Evolutionary conservation across 2,888 invertebrate genomes (phyloP), one percentile per base, ranked within the genome.

Genomic region (Stramonita haemastoma): DNA sequence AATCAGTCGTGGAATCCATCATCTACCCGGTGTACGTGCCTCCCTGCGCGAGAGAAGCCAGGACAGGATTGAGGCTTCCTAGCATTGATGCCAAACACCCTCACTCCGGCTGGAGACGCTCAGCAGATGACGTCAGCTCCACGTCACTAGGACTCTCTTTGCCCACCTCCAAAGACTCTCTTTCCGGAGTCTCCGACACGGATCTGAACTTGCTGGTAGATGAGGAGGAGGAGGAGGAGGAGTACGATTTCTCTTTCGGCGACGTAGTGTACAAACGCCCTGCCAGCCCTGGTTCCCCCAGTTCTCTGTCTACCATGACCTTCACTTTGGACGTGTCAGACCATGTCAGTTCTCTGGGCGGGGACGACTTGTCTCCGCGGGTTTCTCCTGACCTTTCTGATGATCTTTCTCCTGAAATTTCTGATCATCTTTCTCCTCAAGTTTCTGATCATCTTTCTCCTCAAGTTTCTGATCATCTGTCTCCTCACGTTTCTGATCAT

Each of bases 21-120:
- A 87, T 87, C 73, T 73, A 46, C 29, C 87, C 87, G 0, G 73
- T 73, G 36, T 77, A 87, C 87, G 87, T 87, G 1, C 87, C 73
- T 36, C 70, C 87, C n/a, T 87, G 87, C 29, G 87, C 73, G 5
- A 8, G 73, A n/a, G 87, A 87, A 1, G 73, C 73, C 4, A 29
- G 73, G 15, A n/a, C 73, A 11, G 86, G 32, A 6, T 1, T 32
- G 11, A 34, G 60, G 66, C 66, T 86, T 5, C 29, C 86, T 26
- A 0, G 22, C n/a, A 66, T 13, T 6, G 0, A 5, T 6, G 29
- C 81, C 8, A 26, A 19, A 46, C 11, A 46, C 36, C 46, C 17
- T 22, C 29, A 26, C 11, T 73, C 73, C 2, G 73, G 46, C 26
- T 22, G 6, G 36, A 11, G 15, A 6, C 46, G 6, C 1, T 36